phyloP scores from a whole-genome alignment of 2,797 vertebrate genomes.

The Leptoclinus maculatus region DNA sequence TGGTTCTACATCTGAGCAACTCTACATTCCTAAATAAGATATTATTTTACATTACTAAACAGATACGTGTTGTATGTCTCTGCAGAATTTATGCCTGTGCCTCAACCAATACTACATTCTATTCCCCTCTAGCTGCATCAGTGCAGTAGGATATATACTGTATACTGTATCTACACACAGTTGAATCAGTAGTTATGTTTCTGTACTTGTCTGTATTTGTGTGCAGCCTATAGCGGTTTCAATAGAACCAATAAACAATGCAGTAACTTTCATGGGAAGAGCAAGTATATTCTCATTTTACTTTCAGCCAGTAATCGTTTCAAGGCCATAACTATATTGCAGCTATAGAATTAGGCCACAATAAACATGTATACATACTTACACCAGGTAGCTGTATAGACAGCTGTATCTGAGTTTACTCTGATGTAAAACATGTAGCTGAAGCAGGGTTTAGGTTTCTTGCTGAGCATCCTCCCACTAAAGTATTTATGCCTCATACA shows the following conservation, averaged over 20 bases:
- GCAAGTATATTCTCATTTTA: background rate
- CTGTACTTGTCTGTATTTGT: background rate
- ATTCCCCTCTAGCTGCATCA: slow-evolving; percentile 1
- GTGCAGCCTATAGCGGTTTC: background rate
- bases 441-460: background rate
- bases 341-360: background rate
- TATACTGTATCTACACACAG: background rate
- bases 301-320: background rate
- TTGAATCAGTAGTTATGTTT: background rate
- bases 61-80: background rate
- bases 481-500: background rate
- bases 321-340: background rate
- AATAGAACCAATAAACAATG: background rate
- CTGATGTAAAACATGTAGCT: slow-evolving; percentile 10
- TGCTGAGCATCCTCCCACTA: background rate
- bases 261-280: background rate
- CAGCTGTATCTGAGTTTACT: slow-evolving; percentile 1
- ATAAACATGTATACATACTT: background rate
- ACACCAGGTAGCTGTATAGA: background rate
- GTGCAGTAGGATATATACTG: background rate
- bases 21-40: background rate
- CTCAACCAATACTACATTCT: background rate
- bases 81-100: background rate
- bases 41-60: background rate
- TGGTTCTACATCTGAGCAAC: background rate